Percentiles rank a stretch among this genome's conserved stretches.
phyloP scores from a whole-genome alignment of 64 coral and sea anemone genomes.

The Porites australiensis region DNA sequence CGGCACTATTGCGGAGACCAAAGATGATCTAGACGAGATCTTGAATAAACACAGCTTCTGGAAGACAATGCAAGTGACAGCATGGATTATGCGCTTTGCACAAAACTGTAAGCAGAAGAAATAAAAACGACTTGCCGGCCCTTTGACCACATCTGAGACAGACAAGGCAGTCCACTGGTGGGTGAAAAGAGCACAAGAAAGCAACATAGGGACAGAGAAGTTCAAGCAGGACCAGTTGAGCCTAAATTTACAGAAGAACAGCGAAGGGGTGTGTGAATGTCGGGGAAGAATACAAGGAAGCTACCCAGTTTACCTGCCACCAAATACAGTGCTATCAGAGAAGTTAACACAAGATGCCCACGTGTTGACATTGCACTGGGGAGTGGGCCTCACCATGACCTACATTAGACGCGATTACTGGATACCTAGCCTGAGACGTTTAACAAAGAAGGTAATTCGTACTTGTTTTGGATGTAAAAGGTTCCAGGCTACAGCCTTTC shows the following conservation, averaged over 20 bases:
- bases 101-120: slow-evolving; percentile 37
- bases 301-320: slow-evolving; percentile 45
- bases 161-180: slow-evolving; percentile 20
- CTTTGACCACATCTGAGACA: slow-evolving; percentile 53
- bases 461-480: slow-evolving; percentile 49
- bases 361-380: slow-evolving; percentile 40
- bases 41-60: slow-evolving; percentile 43
- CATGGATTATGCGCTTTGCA: slow-evolving; percentile 46
- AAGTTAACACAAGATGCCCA: slow-evolving; percentile 64
- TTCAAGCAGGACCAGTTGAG: slow-evolving; percentile 32
- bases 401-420: slow-evolving; percentile 53
- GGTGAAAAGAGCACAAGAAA: slow-evolving; percentile 61
- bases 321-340: neutral
- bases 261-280: slow-evolving; percentile 42
- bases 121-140: neutral
- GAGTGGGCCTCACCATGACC: slow-evolving; percentile 62
- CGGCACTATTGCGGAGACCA: neutral
- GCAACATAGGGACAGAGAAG: slow-evolving; percentile 23
- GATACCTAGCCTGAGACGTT: slow-evolving; percentile 51
- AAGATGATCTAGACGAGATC: slow-evolving; percentile 32
- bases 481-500: slow-evolving; percentile 33
- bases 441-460: slow-evolving; percentile 37
- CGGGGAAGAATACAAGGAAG: slow-evolving; percentile 36
- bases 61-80: slow-evolving; percentile 1
- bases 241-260: slow-evolving; percentile 55